phyloP scores from a whole-genome alignment of 2,113 vertebrate species.

The Lepus europaeus region DNA sequence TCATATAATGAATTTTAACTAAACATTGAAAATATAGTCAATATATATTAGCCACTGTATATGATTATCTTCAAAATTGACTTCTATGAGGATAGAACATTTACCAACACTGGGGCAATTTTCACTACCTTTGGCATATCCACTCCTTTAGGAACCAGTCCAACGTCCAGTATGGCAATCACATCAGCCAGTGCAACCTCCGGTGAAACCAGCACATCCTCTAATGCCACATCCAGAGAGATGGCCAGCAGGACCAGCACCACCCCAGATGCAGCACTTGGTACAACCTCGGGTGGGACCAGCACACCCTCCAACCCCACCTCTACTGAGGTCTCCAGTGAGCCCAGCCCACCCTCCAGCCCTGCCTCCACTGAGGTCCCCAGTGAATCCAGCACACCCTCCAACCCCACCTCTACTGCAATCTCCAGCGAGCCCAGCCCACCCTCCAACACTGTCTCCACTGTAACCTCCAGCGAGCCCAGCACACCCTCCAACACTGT shows the following conservation, averaged over 20 bases:
- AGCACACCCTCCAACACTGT: not conserved
- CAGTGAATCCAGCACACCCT: not conserved
- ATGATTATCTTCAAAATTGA: not conserved
- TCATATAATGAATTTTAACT: not conserved
- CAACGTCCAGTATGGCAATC: no score
- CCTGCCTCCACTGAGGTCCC: accelerated
- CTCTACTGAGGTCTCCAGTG: accelerated
- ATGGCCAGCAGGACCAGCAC: not conserved
- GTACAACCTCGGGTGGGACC: no score
- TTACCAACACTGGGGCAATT: no score
- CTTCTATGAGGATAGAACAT: not conserved
- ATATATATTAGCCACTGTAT: not conserved
- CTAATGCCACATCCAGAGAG: not conserved
- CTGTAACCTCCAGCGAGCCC: accelerated
- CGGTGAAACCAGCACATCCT: not conserved
- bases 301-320: not conserved
- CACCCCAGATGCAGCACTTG: accelerated
- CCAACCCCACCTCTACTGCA: accelerated
- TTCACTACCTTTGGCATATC: not conserved
- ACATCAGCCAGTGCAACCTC: not conserved
- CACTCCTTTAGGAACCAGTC: no score
- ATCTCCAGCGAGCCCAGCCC: not conserved
- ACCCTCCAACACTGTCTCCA: not conserved
- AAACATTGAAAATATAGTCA: not conserved
- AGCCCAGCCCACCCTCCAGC: not conserved